These are phyloP conservation scores for Semibalanus balanoides DNA, from an alignment of 1,140 invertebrate species.

Conservation along the genomic window DNA sequence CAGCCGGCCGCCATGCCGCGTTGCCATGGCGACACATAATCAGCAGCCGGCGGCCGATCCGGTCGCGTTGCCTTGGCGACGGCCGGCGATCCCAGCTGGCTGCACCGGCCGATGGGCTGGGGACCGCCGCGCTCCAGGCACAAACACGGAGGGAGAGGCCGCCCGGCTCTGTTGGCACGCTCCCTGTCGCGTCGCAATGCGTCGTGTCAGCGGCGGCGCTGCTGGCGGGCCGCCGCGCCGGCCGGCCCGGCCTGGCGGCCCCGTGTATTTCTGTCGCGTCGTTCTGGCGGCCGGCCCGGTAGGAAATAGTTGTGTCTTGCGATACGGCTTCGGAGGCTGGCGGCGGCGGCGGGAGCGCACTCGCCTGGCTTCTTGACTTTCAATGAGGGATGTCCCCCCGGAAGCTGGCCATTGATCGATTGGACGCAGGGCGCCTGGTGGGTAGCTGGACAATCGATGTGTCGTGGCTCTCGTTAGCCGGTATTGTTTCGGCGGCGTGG, in stretches of 20 bases:
- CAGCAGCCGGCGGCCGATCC: not conserved
- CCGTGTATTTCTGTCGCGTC: not conserved
- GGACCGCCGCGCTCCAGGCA: not conserved
- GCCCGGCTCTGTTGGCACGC: not conserved
- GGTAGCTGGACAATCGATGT: too few relatives aligned
- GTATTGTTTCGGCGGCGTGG: not conserved
- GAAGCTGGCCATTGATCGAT: not conserved
- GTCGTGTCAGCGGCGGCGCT: not conserved
- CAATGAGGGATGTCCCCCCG: too few relatives aligned
- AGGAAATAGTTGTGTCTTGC: not conserved
- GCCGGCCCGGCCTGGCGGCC: too few relatives aligned
- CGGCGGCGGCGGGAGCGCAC: too few relatives aligned
- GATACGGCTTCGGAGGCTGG: too few relatives aligned
- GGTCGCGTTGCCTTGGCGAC: not conserved
- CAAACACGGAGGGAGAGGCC: not conserved
- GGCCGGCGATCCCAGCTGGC: too few relatives aligned
- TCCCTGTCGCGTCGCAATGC: too few relatives aligned
- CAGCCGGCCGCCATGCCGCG: not conserved
- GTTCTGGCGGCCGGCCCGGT: not conserved
- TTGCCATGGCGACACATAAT: not conserved
- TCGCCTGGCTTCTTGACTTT: too few relatives aligned
- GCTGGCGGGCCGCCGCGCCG: too few relatives aligned
- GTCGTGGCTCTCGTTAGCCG: not conserved
- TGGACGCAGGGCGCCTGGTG: not conserved
- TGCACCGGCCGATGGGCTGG: not conserved